Evolutionary conservation across 1,140 invertebrate genomes (phyloP), one percentile per base, ranked within the genome.

Genomic region (Diprion similis): DNA sequence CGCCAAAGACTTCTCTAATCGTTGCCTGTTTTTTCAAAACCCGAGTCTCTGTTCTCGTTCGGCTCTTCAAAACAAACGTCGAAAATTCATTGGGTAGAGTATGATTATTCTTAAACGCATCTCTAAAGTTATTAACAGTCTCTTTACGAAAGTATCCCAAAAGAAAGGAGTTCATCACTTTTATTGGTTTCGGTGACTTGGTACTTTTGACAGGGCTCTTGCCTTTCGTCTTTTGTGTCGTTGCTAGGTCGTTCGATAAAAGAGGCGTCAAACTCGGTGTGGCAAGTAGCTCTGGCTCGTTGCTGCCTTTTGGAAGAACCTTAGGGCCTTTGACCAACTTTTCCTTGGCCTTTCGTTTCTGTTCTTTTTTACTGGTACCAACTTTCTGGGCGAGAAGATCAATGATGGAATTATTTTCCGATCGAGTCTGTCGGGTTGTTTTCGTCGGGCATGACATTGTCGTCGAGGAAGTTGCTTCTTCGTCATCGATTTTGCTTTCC

Each of bases 1-100:
- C 93, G 4, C 94, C 94, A 83, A 95, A 95, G 1, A 95, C 93
- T 84, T 94, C 93, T 75, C 93, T 91, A 46, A 95, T 95, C 1
- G 93, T 94, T 10, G 94, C 93, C 78, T 93, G 89, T 78, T 94
- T 92, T 83, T 94, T 94, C 79, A 94, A 85, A 18, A 94, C 89
- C 76, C 93, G 89, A n/a, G 92, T 94, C 82, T 95, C 93, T 17
- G 92, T 94, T 78, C 94, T 89, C 8, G 94, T 95, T 76, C 94
- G 88, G 37, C 93, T 93, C 79, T 94, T 93, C 67, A 95, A 80
- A 17, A 95, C 90, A 19, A 94, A 90, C 0, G 94, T 92, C 10
- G 92, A 90, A 79, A 95, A 94, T 70, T 91, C 90, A 74, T 89
- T 91, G 48, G 89, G 89, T 48, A 89, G 81, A 13, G 83, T 73